Percentiles rank a stretch among this genome's conserved stretches.
These are phyloP conservation scores for Conops quadrifasciatus DNA, from an alignment of 2,888 invertebrate genomes.

Conservation along the genomic window DNA sequence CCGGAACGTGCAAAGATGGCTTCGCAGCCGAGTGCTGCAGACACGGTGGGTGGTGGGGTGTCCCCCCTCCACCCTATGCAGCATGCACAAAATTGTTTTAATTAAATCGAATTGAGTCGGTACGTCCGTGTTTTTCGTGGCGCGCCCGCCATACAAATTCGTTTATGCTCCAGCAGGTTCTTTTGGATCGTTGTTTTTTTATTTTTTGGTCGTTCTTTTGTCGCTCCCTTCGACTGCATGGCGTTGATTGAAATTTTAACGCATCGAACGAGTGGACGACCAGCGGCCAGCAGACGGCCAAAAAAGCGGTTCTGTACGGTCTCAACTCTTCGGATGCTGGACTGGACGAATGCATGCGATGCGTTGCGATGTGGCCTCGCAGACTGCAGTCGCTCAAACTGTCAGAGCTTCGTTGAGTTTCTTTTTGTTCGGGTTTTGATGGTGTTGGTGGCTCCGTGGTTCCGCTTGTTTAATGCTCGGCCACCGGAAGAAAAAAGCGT, in stretches of 20 bases:
- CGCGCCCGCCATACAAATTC: conserved; percentile 20
- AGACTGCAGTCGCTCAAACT: conserved; percentile 9
- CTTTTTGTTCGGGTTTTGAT: too few species aligned
- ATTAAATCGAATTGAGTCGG: conserved; percentile 50
- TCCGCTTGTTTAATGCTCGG: neutral
- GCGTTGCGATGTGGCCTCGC: too few species aligned
- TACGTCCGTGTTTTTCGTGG: conserved; percentile 30
- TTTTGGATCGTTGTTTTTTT: conserved; percentile 9
- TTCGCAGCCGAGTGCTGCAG: too few species aligned
- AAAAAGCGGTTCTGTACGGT: neutral
- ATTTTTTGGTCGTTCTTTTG: conserved; percentile 29
- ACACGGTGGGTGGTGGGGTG: too few species aligned
- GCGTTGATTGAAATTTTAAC: conserved; percentile 40
- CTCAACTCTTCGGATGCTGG: neutral
- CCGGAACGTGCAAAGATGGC: conserved; percentile 15
- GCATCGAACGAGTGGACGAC: conserved; percentile 14
- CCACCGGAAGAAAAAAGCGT: conserved; percentile 9
- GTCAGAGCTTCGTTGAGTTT: neutral
- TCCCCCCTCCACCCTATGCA: conserved; percentile 17
- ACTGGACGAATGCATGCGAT: conserved; percentile 20
- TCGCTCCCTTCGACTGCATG: conserved; percentile 36
- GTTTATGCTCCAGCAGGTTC: conserved; percentile 11
- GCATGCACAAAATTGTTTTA: conserved; percentile 48
- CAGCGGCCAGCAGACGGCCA: too few species aligned
- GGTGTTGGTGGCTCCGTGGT: neutral